Base-by-base conservation (phyloP, 2,888 invertebrate genomes). In the Scaptomyza flava region DNA sequence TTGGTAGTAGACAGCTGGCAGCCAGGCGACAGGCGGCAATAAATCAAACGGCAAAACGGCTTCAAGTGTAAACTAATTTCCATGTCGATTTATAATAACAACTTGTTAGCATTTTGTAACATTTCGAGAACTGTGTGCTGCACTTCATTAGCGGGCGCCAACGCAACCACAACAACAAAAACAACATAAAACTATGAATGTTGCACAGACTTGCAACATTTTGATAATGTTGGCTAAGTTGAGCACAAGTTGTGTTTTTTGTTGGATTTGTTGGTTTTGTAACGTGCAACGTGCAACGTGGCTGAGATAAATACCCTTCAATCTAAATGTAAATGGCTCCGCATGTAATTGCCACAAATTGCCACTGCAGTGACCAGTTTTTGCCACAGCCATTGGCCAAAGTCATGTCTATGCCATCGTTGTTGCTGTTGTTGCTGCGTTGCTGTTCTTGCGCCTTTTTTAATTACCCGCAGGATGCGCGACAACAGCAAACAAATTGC, bases 21-120 rank as follows among this genome's bases (percentile, higher is more conserved):
- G 83, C 80, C 81, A 72, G 79, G 76, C 78, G 89, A 89, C 89
- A 89, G 89, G 77, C 86, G 82, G 79, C 77, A 79, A 89, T 89
- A 89, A 89, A 89, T 87, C 87, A 89, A 77, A 81, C 67, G 79
- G 82, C 78, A 79, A 79, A 81, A 78, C 81, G 76, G 79, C 87
- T 90, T 85, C 89, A 89, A 90, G 90, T 90, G 90, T 88, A 89
- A 90, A 89, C 90, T 90, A 90, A 90, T 90, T 90, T 90, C 83
- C 90, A 87, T 89, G 89, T 89, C 90, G 90, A 89, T 89, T 89
- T 89, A 86, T 87, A 89, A 79, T 79, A 90, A 89, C 89, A 89
- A 87, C 85, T 89, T 84, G 85, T 83, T 89, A 89, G 84, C 79
- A 81, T 81, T 76, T 79, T 82, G 81, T 83, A 78, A 71, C 72